Percentiles rank a stretch among this genome's conserved stretches.
Conservation (phyloP, 2,113 vertebrate species). For the Micronycteris hirsuta region DNA sequence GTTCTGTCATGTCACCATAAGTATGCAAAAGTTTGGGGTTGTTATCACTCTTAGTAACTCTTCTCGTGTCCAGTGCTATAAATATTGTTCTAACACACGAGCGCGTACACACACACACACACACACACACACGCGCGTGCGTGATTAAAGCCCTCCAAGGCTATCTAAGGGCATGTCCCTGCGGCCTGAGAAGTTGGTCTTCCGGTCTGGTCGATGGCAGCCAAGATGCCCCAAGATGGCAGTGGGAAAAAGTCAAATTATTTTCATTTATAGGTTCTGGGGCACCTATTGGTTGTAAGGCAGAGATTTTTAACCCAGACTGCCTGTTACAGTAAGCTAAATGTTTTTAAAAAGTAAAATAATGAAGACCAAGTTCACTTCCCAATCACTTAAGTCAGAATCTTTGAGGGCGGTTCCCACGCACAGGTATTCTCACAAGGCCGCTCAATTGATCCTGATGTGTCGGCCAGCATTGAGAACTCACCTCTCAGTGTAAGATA, state of each 20-base stretch:
- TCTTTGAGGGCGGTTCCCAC: neutral
- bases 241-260: neutral
- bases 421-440: neutral
- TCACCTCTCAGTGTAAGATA: neutral
- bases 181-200: neutral
- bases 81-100: neutral
- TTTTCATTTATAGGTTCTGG: neutral
- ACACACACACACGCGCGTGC: neutral
- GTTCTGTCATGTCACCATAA: neutral
- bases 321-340: neutral
- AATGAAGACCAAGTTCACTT: neutral
- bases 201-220: neutral
- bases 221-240: neutral
- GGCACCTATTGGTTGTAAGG: neutral
- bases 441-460: neutral
- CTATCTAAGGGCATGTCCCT: neutral
- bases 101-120: neutral
- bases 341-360: neutral
- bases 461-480: neutral
- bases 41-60: neutral
- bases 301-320: neutral
- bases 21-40: neutral
- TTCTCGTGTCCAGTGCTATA: neutral
- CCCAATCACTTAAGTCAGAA: neutral
- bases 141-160: neutral